A percentile compares a stretch with the other conserved stretches of the same genome.
Conservation (phyloP, 2,113 vertebrate genomes). For the Pseudorasbora parva region DNA sequence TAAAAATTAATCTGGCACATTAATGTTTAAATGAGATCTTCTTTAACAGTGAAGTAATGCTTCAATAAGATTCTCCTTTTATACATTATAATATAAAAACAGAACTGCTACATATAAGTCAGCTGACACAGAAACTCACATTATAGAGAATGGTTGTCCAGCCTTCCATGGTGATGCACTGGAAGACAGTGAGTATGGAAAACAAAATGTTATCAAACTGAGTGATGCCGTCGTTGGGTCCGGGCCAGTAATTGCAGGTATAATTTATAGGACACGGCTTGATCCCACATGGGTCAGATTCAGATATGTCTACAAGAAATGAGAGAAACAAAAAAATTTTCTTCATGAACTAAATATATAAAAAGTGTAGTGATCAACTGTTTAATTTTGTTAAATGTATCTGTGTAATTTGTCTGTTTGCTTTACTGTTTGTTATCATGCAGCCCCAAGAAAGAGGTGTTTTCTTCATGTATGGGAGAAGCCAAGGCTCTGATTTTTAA, state of each 20-base stretch:
- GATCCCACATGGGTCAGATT: slow-evolving; percentile 83
- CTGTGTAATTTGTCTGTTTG: slow-evolving; percentile 21
- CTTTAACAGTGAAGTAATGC: neutral
- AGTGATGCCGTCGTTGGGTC: slow-evolving; percentile 96
- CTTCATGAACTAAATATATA: neutral
- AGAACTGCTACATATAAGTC: neutral
- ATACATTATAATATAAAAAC: neutral
- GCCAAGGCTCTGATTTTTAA: neutral
- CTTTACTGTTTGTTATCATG: neutral
- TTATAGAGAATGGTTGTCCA: slow-evolving; percentile 99
- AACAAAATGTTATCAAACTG: slow-evolving; percentile 99
- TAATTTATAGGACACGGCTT: slow-evolving; percentile 87
- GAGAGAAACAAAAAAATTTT: neutral
- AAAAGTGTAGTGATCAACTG: neutral
- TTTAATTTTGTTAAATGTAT: neutral
- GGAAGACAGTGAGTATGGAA: slow-evolving; percentile 96
- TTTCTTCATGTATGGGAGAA: neutral
- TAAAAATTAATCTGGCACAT: too few relatives aligned
- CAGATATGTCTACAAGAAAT: slow-evolving; percentile 65
- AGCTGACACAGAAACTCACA: slow-evolving; percentile 75
- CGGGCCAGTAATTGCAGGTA: slow-evolving; percentile 87
- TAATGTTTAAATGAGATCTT: too few relatives aligned
- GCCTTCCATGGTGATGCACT: slow-evolving; percentile 99
- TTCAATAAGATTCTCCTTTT: neutral
- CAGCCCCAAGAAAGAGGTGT: neutral